Evolutionary conservation across 53 echinoderm and acorn worm species (phyloP).

Genomic region (Glandiceps talaboti): DNA sequence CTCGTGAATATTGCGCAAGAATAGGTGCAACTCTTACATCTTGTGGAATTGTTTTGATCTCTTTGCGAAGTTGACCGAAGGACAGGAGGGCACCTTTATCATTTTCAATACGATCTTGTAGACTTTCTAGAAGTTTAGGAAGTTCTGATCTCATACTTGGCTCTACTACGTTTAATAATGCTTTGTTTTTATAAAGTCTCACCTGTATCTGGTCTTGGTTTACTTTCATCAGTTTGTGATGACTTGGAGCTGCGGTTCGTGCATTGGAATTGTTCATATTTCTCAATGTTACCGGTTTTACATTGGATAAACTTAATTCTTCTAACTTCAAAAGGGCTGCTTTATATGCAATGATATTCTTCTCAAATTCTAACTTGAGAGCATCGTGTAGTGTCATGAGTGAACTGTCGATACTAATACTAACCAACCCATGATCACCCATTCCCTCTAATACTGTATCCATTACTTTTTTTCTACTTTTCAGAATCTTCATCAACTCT

Average conservation of each 20-base stretch:
- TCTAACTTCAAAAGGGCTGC: constrained; percentile 60
- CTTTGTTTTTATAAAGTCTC: constrained; percentile 80
- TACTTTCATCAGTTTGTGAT: constrained; percentile 67
- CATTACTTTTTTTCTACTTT: constrained; percentile 65
- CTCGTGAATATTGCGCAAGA: constrained; percentile 62
- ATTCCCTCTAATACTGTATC: constrained; percentile 67
- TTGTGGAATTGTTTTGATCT: constrained; percentile 68
- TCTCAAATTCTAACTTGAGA: constrained; percentile 63
- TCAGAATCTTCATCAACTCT: constrained; percentile 54
- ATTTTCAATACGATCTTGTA: constrained; percentile 75
- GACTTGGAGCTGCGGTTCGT: constrained; percentile 25
- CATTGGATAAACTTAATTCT: constrained; percentile 47
- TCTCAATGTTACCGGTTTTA: constrained; percentile 56
- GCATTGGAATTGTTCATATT: constrained; percentile 28
- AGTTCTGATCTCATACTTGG: constrained; percentile 54
- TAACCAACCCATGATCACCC: constrained; percentile 69
- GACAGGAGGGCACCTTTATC: constrained; percentile 85
- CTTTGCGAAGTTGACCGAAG: constrained; percentile 56
- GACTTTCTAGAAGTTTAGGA: constrained; percentile 38
- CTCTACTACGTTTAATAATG: constrained; percentile 73
- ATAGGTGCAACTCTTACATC: constrained; percentile 75
- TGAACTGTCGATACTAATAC: constrained; percentile 34
- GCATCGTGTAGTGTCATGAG: constrained; percentile 81
- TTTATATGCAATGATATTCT: constrained; percentile 43
- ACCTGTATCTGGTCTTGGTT: constrained; percentile 68